Base-by-base conservation (phyloP, 1,140 invertebrate species). In the Anastrepha ludens region DNA sequence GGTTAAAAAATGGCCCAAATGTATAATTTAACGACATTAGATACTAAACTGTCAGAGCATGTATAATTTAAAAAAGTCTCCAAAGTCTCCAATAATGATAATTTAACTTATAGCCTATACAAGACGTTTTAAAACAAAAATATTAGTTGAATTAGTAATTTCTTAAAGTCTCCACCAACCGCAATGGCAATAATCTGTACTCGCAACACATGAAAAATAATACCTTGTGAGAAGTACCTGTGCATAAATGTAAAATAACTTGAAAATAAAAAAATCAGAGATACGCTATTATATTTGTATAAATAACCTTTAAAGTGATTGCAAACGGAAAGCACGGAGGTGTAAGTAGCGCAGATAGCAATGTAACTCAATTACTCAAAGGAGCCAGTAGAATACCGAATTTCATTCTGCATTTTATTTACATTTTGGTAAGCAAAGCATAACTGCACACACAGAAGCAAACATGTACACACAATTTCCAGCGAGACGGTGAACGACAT, bases 301-400 rank as follows among this genome's bases (percentile, higher is more conserved):
- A 55, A 55, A 55, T 55, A 55, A 55, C 50, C 50, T 8, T 11
- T 55, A 3, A 55, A 55, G 11, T 55, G 11, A 6, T 55, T 44
- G 39, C 67, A 47, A 74, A 81, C 29, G 8, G 20, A 81, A 81
- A 55, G 13, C 74, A 55, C n/a, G 2, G 9, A 81, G 8, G 17
- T 20, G 47, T 81, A 81, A 81, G 47, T 58, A 55, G 47, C 74
- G 29, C 47, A 55, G 41, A 81, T 20, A 81, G 44, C 44, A 81
- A 55, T 55, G 74, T 81, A 81, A 55, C 74, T 50, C 74, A 81
- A 81, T 81, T 81, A 81, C 74, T 81, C 50, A 81, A 58, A 81
- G 74, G n/a, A 20, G 20, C 47, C 50, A 81, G 44, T 41, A n/a
- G 47, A 81, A 15, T 41, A 47, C 50, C 41, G 29, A 47, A 47